Percentiles rank a stretch among this genome's conserved stretches.
phyloP scores from a whole-genome alignment of 2,797 vertebrate genomes.

The Leptatherina wallacei region DNA sequence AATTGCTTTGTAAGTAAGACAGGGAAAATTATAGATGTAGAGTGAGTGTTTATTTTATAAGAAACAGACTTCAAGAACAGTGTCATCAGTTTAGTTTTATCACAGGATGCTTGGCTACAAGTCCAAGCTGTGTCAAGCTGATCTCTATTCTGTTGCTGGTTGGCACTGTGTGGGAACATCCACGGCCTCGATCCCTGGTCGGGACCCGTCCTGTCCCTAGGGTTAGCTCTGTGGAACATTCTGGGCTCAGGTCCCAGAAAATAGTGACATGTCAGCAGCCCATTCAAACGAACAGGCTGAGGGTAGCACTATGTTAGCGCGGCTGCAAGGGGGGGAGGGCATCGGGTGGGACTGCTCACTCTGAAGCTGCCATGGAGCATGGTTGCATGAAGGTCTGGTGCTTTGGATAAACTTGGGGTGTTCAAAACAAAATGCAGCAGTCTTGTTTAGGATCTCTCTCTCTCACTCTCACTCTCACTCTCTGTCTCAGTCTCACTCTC shows the following conservation, averaged over 20 bases:
- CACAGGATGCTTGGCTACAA: conserved; percentile 3
- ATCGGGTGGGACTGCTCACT: conserved; percentile 59
- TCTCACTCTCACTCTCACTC: no score
- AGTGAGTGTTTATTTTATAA: background rate
- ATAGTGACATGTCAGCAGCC: conserved; percentile 88
- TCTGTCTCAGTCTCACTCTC: no score
- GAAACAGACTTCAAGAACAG: conserved; percentile 15
- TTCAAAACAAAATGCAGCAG: conserved; percentile 9
- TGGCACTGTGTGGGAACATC: conserved; percentile 46
- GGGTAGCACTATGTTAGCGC: conserved; percentile 82
- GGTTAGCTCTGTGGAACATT: conserved; percentile 84
- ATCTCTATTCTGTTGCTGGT: conserved; percentile 45
- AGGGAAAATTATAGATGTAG: background rate
- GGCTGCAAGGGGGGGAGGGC: conserved; percentile 49
- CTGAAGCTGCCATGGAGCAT: conserved; percentile 55
- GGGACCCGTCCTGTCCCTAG: conserved; percentile 73
- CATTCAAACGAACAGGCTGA: conserved; percentile 86
- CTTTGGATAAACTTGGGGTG: conserved; percentile 50
- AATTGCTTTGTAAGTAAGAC: background rate
- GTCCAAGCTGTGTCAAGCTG: conserved; percentile 27
- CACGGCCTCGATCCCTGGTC: conserved; percentile 51
- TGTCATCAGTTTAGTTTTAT: conserved; percentile 45
- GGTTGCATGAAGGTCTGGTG: conserved; percentile 66
- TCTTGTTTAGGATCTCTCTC: no score
- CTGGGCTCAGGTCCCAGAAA: conserved; percentile 85